Base-by-base conservation (phyloP, 2,888 invertebrate species). In the Dinocampus coccinellae region DNA sequence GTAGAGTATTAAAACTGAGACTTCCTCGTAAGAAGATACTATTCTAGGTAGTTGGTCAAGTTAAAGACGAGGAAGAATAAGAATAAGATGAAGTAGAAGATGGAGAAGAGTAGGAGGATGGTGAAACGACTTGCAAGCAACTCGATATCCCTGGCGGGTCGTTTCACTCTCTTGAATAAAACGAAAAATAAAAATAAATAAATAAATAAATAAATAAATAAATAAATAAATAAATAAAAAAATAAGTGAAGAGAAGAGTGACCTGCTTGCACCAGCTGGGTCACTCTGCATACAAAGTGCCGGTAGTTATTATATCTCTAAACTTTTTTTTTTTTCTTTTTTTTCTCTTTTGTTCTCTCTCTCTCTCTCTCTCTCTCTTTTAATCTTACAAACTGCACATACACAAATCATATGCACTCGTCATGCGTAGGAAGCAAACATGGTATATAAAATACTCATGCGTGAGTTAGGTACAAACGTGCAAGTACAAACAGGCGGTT, bases 241-340 rank as follows among this genome's bases (percentile, higher is more conserved):
- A 26, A 55, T 3, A n/a, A 24, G 10, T 9, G 24, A 9, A 26
- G 13, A 10, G 13, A 55, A 11, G 13, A 70, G 62, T 70, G 66
- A 73, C 69, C 70, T 52, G 63, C 70, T 70, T 70, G 55, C 70
- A 47, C 62, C 70, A 73, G 73, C 70, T 70, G 70, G 73, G 67
- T 73, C 67, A 73, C 66, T 66, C 66, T 65, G 70, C 70, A 61
- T 70, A 73, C 73, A 73, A 70, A 73, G 73, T 70, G 63, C 73
- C 9, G 47, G 65, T 61, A 65, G 65, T 26, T 24, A 26, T 52
- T 24, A 11, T 55, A n/a, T 13, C 24, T 55, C 10, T 55, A 11
- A 9, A 1, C 7, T 10, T 42, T n/a, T 36, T 39, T 39, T 11
- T 6, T 39, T 39, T n/a, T 4, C 39, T 13, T 13, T 39, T 39